These are phyloP conservation scores for Alfaro cultratus DNA, from an alignment of 2,797 vertebrate species.

Conservation along the genomic window DNA sequence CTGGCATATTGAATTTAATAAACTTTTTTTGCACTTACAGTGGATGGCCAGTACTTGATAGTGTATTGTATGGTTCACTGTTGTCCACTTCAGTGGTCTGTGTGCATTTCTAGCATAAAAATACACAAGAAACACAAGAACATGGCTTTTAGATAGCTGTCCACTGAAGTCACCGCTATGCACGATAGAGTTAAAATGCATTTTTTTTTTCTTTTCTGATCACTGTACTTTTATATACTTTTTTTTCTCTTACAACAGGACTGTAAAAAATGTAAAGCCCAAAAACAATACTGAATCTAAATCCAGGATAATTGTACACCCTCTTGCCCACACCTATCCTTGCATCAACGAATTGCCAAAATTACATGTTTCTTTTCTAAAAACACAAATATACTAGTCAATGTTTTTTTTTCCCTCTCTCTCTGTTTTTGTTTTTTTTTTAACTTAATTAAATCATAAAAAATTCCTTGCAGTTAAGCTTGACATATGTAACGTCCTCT, in stretches of 20 bases:
- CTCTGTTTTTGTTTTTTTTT: background rate
- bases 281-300: background rate
- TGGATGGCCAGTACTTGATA: too few species aligned
- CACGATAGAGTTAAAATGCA: too few species aligned
- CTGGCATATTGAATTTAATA: too few species aligned
- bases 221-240: background rate
- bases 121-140: too few species aligned
- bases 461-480: background rate
- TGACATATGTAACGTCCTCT: slow-evolving; percentile 1
- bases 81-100: too few species aligned
- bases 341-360: background rate
- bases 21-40: too few species aligned
- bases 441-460: background rate
- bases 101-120: too few species aligned
- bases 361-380: background rate
- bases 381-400: background rate
- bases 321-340: background rate
- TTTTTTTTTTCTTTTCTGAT: background rate
- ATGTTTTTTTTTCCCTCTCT: background rate
- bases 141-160: too few species aligned
- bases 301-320: background rate
- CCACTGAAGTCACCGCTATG: too few species aligned
- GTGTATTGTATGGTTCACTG: too few species aligned
- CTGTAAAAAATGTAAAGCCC: background rate
- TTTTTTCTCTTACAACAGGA: too few species aligned